Conservation (phyloP, 1,140 invertebrate species). For the Paralvinella palmiformis region DNA sequence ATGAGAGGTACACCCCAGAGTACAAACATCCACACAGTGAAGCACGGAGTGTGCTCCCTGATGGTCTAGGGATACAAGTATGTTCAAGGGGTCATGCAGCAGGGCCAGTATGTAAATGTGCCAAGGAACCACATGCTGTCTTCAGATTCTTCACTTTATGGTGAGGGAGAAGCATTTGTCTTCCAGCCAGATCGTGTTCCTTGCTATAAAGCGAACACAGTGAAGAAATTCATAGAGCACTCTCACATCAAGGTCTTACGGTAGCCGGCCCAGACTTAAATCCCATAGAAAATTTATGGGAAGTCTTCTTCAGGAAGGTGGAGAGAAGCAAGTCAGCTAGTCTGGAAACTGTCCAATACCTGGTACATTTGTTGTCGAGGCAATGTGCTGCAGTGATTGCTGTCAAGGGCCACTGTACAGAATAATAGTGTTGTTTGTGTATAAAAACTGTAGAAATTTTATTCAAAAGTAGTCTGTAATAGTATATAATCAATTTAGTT, state of each 20-base stretch:
- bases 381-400: too few species aligned
- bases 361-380: too few species aligned
- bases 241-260: background rate
- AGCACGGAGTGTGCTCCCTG: conserved; percentile 36
- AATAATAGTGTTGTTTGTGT: too few species aligned
- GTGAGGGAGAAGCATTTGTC: background rate
- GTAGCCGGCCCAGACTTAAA: conserved; percentile 4
- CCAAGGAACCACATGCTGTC: background rate
- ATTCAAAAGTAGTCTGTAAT: too few species aligned
- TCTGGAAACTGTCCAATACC: too few species aligned
- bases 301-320: too few species aligned
- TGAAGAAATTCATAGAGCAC: background rate
- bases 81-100: conserved; percentile 21
- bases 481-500: too few species aligned
- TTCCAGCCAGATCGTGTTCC: conserved; percentile 1
- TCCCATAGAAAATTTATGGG: background rate
- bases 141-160: conserved; percentile 2
- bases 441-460: too few species aligned
- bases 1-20: conserved; percentile 21
- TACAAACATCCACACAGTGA: conserved; percentile 37
- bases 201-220: background rate
- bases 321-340: too few species aligned
- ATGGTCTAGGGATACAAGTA: conserved; percentile 45
- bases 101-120: background rate
- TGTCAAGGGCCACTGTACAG: too few species aligned